Base-by-base conservation (phyloP, 2,888 invertebrate genomes). In the Dynastes grantii region DNA sequence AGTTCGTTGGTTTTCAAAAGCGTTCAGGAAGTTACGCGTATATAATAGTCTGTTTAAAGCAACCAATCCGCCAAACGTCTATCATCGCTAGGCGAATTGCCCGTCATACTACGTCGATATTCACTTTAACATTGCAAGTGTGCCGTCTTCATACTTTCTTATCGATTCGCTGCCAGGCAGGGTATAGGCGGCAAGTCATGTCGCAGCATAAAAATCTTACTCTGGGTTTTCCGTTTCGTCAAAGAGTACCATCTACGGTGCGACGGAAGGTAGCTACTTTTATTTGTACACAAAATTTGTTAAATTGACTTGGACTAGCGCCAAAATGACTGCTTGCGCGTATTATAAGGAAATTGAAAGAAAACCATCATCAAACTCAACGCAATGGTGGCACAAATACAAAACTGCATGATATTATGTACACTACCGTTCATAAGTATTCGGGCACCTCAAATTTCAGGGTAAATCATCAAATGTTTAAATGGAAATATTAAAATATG, bases 251-350 rank as follows among this genome's bases (percentile, higher is more conserved):
- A 68, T 68, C 49, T 27, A 49, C 11, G 9, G 49, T 22, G 22
- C 22, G 22, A 22, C 27, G 45, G 37, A 27, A 65, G 64, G 53
- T 53, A 16, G 22, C n/a, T 27, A 51, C 75, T 65, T 75, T 45
- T 67, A 78, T 55, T n/a, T 55, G 71, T 73, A 32, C 16, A 73
- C 45, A 77, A 80, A 78, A 76, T 77, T 79, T 75, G 76, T 68
- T 79, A 81, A 78, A 79, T 71, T 63, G 61, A 65, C 32, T 79
- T 80, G 80, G 79, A 78, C 73, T 51, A 37, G 13, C 53, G 81
- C 80, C 80, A 79, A 29, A 29, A 76, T 61, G 4, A 8, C 37
- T 70, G 51, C 27, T 11, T 8, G 63, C 4, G 63, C 29, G 29
- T 2, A 13, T 9, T 63, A 32, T 27, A 8, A 63, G 32, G 40